These are phyloP conservation scores for Hemiprocne comata DNA, from an alignment of 2,113 vertebrate species.

Conservation along the genomic window DNA sequence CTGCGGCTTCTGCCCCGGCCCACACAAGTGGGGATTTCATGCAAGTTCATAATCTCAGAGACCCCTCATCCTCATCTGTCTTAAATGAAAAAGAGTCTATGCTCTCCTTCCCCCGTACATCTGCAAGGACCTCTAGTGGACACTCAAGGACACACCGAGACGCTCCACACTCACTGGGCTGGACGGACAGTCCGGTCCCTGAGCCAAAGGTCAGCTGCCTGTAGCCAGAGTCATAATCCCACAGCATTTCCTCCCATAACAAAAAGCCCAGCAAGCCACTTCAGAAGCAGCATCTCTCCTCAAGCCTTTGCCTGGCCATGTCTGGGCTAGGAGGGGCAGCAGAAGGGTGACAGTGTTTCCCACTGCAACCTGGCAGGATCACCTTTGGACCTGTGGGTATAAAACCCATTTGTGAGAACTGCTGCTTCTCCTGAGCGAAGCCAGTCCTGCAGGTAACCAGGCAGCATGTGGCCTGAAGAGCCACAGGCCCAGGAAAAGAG, in stretches of 20 bases:
- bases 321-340: not conserved
- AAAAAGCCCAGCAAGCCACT: not conserved
- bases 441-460: not conserved
- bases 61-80: too few species aligned
- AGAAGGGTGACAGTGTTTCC: not conserved
- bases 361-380: not conserved
- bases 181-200: slow-evolving; percentile 48
- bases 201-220: slow-evolving; percentile 21
- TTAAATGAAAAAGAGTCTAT: too few species aligned
- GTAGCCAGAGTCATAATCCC: not conserved
- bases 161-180: slow-evolving; percentile 44
- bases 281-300: not conserved
- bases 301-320: not conserved
- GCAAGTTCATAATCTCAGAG: too few species aligned
- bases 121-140: too few species aligned
- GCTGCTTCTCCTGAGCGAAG: not conserved
- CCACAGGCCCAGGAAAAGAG: not conserved
- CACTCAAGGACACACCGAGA: too few species aligned
- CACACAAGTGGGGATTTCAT: too few species aligned
- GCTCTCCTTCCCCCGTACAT: too few species aligned
- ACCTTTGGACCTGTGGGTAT: not conserved
- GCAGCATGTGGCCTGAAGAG: too few species aligned
- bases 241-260: slow-evolving; percentile 45
- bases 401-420: too few species aligned
- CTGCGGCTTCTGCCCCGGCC: not conserved